phyloP scores from a whole-genome alignment of 2,888 invertebrate genomes.

The Branchipolynoe longqiensis region DNA sequence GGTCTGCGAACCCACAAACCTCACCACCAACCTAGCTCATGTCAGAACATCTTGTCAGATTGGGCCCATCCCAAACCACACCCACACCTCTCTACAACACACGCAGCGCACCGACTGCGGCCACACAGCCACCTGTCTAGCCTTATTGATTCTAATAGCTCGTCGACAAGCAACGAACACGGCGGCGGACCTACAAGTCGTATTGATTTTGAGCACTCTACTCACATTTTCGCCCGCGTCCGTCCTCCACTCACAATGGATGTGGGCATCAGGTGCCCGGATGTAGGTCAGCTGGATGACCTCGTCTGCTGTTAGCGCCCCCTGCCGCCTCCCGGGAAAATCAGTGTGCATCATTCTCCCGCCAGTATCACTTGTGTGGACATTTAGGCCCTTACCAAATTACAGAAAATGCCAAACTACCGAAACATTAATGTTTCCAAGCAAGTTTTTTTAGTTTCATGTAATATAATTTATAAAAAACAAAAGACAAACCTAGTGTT shows the following conservation, averaged over 20 bases:
- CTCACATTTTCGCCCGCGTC: conserved; percentile 57
- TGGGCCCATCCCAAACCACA: conserved; percentile 1
- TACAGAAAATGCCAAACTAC: too few relatives aligned
- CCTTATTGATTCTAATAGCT: conserved; percentile 20
- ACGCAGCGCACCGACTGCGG: neutral
- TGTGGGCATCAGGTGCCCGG: conserved; percentile 35
- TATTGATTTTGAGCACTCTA: conserved; percentile 54
- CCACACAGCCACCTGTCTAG: neutral
- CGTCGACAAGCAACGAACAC: neutral
- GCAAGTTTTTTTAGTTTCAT: too few relatives aligned
- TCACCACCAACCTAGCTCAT: conserved; percentile 20
- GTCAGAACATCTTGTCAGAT: conserved; percentile 26
- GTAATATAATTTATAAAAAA: too few relatives aligned
- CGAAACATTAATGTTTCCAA: too few relatives aligned
- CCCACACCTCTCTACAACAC: neutral
- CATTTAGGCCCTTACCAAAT: too few relatives aligned
- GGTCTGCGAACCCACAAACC: conserved; percentile 14
- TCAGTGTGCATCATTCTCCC: neutral
- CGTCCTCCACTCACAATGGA: conserved; percentile 48
- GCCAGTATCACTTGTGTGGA: neutral
- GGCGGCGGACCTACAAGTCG: conserved; percentile 18
- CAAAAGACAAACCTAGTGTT: too few relatives aligned
- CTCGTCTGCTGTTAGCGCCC: neutral
- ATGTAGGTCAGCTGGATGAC: conserved; percentile 37
- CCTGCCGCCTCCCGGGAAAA: conserved; percentile 26